Evolutionary conservation across 2,888 invertebrate species (phyloP).

Genomic region (Reticulitermes lucifugus): DNA sequence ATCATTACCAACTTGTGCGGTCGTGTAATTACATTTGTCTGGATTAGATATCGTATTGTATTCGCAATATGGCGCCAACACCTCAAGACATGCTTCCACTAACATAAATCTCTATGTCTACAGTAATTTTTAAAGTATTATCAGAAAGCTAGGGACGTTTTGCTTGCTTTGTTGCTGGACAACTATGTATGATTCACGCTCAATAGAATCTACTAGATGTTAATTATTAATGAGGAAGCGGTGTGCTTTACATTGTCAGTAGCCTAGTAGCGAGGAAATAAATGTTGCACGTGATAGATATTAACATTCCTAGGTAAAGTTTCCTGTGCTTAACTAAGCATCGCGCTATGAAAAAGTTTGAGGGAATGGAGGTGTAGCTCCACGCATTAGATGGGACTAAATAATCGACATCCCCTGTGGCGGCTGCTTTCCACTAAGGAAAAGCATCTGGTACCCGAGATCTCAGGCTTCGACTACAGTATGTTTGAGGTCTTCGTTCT

Average conservation of each 20-base stretch:
- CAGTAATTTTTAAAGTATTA: constrained; percentile 28
- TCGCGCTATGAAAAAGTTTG: too few species aligned
- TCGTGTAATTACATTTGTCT: constrained; percentile 30
- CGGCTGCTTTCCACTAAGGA: too few species aligned
- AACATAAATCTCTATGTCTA: constrained; percentile 13
- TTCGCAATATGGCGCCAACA: not conserved
- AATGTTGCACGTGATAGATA: not conserved
- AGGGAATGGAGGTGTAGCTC: too few species aligned
- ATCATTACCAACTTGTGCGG: constrained; percentile 32
- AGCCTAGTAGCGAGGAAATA: not conserved
- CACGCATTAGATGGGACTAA: too few species aligned
- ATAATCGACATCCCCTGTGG: too few species aligned
- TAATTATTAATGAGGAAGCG: not conserved
- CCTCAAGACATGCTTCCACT: not conserved
- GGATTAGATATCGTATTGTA: constrained; percentile 22
- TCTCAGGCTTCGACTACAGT: too few species aligned
- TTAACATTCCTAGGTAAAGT: too few species aligned
- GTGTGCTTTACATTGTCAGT: not conserved
- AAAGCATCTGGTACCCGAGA: too few species aligned
- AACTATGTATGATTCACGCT: not conserved
- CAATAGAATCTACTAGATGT: not conserved
- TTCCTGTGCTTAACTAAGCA: too few species aligned
- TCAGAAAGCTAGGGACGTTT: not conserved
- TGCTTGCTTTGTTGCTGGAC: constrained; percentile 17
- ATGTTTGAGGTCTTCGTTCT: too few species aligned